Conservation (phyloP, 1,140 invertebrate genomes). For the Macrocentrus cingulum region DNA sequence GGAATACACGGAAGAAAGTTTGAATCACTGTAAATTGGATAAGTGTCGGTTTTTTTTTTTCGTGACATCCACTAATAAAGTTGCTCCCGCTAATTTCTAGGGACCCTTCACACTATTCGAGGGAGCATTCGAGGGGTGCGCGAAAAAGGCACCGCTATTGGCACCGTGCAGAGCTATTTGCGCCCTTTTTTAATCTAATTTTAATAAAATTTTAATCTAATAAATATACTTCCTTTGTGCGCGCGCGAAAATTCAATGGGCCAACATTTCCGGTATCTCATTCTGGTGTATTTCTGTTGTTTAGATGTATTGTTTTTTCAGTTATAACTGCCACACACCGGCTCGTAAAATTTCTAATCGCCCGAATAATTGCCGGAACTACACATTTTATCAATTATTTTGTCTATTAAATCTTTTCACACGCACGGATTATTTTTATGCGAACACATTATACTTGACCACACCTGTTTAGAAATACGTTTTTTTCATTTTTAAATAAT, state of each 20-base stretch:
- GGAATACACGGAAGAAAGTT: slow-evolving; percentile 16
- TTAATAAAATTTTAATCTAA: slow-evolving; percentile 51
- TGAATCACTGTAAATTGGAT: not conserved
- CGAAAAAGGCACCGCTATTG: slow-evolving; percentile 39
- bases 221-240: slow-evolving; percentile 45
- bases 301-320: slow-evolving; percentile 20
- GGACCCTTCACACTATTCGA: slow-evolving; percentile 30
- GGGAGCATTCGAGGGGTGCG: slow-evolving; percentile 1
- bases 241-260: slow-evolving; percentile 38
- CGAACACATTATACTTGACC: too few species aligned
- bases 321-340: slow-evolving; percentile 1
- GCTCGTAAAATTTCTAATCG: too few species aligned
- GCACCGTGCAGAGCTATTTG: too few species aligned
- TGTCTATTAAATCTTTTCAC: too few species aligned
- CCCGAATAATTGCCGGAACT: too few species aligned
- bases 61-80: slow-evolving; percentile 46
- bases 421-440: too few species aligned
- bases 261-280: slow-evolving; percentile 34
- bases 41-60: slow-evolving; percentile 14
- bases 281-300: slow-evolving; percentile 11
- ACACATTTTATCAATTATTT: too few species aligned
- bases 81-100: slow-evolving; percentile 44
- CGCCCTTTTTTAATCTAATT: too few species aligned
- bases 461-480: too few species aligned
- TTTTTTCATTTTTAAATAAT: too few species aligned